These are phyloP conservation scores for Sinelater perroti DNA, from an alignment of 2,888 invertebrate species.

Conservation along the genomic window DNA sequence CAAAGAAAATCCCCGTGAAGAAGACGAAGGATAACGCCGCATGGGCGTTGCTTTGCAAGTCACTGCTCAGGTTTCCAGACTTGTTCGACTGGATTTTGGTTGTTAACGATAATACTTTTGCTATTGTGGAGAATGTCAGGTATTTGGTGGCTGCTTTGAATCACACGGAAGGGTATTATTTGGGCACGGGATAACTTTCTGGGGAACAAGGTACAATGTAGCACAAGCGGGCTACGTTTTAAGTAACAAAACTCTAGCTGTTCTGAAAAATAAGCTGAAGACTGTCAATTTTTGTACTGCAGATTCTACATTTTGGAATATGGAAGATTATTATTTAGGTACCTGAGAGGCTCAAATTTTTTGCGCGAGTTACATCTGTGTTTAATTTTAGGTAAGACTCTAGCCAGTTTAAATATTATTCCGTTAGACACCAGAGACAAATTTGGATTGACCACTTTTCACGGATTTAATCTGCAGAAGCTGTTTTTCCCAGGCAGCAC, in stretches of 20 bases:
- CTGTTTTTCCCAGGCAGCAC: conserved; percentile 51
- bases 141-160: conserved; percentile 62
- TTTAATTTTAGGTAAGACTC: conserved; percentile 62
- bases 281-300: conserved; percentile 57
- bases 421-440: conserved; percentile 65
- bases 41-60: conserved; percentile 54
- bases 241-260: conserved; percentile 61
- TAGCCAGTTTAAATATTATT: conserved; percentile 61
- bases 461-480: conserved; percentile 48
- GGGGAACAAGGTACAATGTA: conserved; percentile 65
- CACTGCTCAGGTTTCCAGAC: conserved; percentile 44
- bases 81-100: conserved; percentile 64
- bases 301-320: conserved; percentile 29
- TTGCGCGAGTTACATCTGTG: not conserved
- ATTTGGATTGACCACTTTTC: conserved; percentile 62
- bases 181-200: conserved; percentile 65
- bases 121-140: conserved; percentile 66
- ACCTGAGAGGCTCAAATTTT: not conserved
- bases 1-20: conserved; percentile 47
- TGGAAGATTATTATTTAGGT: conserved; percentile 38
- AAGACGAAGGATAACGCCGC: conserved; percentile 49
- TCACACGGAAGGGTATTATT: conserved; percentile 61
- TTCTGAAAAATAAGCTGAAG: conserved; percentile 59
- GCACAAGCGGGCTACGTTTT: conserved; percentile 67
- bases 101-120: conserved; percentile 65